These are phyloP conservation scores for Eulemur rufifrons DNA, from an alignment of 2,113 vertebrate genomes.

Conservation along the genomic window DNA sequence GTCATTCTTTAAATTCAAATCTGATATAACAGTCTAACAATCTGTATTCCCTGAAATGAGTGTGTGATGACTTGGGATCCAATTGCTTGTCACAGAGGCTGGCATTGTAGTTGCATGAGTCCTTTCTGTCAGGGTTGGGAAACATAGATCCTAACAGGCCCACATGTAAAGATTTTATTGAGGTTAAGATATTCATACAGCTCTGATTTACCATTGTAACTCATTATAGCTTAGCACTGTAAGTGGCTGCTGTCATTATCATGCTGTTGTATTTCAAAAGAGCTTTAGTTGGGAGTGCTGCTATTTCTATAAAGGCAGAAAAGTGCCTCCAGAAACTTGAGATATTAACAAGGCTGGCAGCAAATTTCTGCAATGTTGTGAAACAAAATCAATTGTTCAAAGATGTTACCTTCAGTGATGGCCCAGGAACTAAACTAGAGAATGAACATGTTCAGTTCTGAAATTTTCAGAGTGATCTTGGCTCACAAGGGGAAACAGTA, in stretches of 20 bases:
- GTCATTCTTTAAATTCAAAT: neutral
- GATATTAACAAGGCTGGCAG: constrained; percentile 48
- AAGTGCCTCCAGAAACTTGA: constrained; percentile 25
- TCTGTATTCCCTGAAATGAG: neutral
- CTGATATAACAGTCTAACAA: neutral
- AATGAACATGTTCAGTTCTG: neutral
- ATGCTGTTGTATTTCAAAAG: constrained; percentile 51
- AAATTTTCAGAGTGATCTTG: neutral
- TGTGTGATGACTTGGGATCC: neutral
- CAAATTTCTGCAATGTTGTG: constrained; percentile 25
- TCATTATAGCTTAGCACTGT: constrained; percentile 41
- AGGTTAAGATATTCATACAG: constrained; percentile 57
- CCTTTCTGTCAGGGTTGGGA: constrained; percentile 59
- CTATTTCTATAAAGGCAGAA: neutral
- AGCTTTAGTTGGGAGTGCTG: neutral
- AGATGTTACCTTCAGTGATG: neutral
- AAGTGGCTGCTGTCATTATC: constrained; percentile 73
- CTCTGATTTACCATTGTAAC: constrained; percentile 75
- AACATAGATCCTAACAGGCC: constrained; percentile 35
- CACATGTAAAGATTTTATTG: constrained; percentile 54
- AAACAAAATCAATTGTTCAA: constrained; percentile 36
- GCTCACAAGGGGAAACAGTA: neutral
- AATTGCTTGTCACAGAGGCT: neutral
- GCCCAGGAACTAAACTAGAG: neutral
- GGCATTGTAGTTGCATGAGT: constrained; percentile 2